Evolutionary conservation across 2,797 vertebrate species (phyloP).

Genomic region (Microcaecilia unicolor): DNA sequence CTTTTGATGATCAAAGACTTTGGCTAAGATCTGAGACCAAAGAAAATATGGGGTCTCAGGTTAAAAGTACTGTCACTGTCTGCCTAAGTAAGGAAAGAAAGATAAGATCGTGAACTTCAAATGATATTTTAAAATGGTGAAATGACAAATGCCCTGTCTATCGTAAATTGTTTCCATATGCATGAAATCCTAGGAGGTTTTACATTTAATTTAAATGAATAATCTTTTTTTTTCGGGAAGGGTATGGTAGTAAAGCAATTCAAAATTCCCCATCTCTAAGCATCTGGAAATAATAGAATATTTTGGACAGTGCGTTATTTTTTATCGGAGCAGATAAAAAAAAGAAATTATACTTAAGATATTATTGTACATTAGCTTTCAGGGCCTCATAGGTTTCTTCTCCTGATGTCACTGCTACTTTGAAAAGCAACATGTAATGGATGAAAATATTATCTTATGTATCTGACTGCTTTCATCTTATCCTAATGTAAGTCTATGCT

Average conservation of each 20-base stretch:
- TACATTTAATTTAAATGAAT: constrained; percentile 14
- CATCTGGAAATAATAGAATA: no score
- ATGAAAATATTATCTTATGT: no score
- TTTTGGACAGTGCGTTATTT: no score
- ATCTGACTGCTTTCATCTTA: no score
- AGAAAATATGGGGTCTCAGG: constrained; percentile 30
- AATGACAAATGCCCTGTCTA: constrained; percentile 23
- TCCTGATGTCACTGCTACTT: no score
- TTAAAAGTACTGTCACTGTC: constrained; percentile 30
- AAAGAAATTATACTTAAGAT: no score
- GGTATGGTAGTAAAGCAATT: background rate
- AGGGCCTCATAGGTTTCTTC: no score
- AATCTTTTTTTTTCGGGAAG: constrained; percentile 8
- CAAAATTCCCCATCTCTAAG: constrained; percentile 4
- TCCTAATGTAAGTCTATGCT: no score
- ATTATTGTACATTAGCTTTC: no score
- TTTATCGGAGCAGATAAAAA: no score
- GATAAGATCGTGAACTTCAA: constrained; percentile 31
- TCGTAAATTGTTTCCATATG: constrained; percentile 19
- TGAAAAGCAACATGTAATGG: no score
- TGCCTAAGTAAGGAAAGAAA: constrained; percentile 22
- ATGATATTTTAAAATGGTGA: no score
- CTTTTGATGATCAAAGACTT: constrained; percentile 29
- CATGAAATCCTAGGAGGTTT: background rate
- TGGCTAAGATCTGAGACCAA: constrained; percentile 27